phyloP scores from a whole-genome alignment of 2,113 vertebrate genomes.

The Buteo buteo region DNA sequence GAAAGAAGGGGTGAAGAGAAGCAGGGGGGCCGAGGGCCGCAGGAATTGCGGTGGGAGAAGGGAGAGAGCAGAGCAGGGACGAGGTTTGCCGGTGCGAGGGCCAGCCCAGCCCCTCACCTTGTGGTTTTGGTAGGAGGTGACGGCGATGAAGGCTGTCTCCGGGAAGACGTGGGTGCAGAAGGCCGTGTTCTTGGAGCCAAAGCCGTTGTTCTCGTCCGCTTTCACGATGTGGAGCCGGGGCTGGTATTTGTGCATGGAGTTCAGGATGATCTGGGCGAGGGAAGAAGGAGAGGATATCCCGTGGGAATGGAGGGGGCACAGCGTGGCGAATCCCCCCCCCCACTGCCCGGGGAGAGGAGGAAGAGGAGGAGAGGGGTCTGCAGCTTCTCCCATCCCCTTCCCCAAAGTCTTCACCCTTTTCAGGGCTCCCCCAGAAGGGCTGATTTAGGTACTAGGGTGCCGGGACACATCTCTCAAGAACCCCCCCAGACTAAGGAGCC shows the following conservation, averaged over 20 bases:
- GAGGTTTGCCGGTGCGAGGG: neutral
- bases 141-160: conserved; percentile 94
- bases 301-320: neutral
- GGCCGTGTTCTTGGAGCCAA: conserved; percentile 97
- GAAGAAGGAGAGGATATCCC: neutral
- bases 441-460: too few species aligned
- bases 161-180: conserved; percentile 98
- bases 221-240: conserved; percentile 98
- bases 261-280: conserved; percentile 88
- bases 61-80: neutral
- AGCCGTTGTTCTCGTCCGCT: conserved; percentile 97
- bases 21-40: neutral
- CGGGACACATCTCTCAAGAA: neutral
- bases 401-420: neutral
- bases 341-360: neutral
- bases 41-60: neutral
- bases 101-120: conserved; percentile 78
- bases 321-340: fast-evolving
- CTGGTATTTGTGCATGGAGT: conserved; percentile 99
- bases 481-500: neutral
- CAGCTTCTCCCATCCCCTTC: neutral
- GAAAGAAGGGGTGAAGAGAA: too few species aligned
- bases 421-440: neutral
- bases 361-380: neutral
- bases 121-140: conserved; percentile 98